Evolutionary conservation across 1,140 invertebrate genomes (phyloP).

Genomic region (Drosophila nasuta): DNA sequence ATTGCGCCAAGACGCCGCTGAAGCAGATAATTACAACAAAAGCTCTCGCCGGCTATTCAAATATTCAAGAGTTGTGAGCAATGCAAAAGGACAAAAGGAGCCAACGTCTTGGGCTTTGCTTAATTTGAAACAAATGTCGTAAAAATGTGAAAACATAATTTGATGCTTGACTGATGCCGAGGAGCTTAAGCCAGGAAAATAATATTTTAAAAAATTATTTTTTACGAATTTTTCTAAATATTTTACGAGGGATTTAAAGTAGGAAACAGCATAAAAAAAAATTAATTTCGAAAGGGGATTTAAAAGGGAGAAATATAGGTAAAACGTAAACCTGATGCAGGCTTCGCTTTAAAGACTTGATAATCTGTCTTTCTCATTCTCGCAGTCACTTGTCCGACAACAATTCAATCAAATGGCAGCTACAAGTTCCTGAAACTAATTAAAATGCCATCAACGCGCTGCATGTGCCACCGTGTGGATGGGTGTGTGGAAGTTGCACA

Average conservation of each 20-base stretch:
- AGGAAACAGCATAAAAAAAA: neutral
- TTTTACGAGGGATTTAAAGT: constrained; percentile 30
- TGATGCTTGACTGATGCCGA: constrained; percentile 73
- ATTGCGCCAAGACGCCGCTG: constrained; percentile 71
- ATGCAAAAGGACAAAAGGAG: constrained; percentile 50
- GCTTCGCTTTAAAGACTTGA: neutral
- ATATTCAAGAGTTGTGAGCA: constrained; percentile 57
- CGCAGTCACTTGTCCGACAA: constrained; percentile 30
- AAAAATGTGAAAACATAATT: constrained; percentile 75
- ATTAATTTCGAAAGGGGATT: neutral
- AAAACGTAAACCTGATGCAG: too few relatives aligned
- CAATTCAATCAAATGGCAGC: constrained; percentile 79
- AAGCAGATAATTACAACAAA: constrained; percentile 76
- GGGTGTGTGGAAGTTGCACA: constrained; percentile 26
- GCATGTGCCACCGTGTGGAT: constrained; percentile 27
- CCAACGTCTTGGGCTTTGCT: constrained; percentile 58
- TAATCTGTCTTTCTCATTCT: constrained; percentile 8
- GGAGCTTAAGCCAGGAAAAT: constrained; percentile 48
- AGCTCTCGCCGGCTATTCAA: constrained; percentile 54
- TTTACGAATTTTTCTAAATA: constrained; percentile 39
- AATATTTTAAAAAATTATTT: constrained; percentile 22
- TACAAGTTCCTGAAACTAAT: constrained; percentile 82
- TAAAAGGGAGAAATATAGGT: too few relatives aligned
- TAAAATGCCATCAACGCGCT: constrained; percentile 77
- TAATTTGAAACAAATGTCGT: constrained; percentile 83